A percentile compares a stretch with the other conserved stretches of the same genome.
These are phyloP conservation scores for Squalus acanthias DNA, from an alignment of 2,797 vertebrate genomes.

Conservation along the genomic window DNA sequence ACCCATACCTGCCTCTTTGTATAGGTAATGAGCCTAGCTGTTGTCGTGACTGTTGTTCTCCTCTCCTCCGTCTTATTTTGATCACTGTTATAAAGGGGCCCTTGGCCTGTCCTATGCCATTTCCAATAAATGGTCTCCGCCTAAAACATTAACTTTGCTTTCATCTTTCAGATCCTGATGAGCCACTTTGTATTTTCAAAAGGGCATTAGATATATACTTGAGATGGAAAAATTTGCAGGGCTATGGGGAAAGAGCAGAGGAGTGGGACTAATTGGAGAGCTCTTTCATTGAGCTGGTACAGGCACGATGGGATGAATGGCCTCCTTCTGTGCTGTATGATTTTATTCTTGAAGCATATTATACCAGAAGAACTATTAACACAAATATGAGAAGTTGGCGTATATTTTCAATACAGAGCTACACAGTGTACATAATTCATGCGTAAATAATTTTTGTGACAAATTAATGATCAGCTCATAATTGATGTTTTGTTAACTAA, in stretches of 20 bases:
- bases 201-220: background rate
- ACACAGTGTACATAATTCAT: background rate
- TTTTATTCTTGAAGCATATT: background rate
- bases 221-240: background rate
- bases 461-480: background rate
- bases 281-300: background rate
- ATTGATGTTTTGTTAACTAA: background rate
- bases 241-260: background rate
- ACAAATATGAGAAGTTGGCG: background rate
- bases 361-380: background rate
- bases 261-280: background rate
- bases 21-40: background rate
- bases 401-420: background rate
- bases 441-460: background rate
- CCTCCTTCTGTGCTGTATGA: background rate
- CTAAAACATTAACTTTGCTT: background rate
- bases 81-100: background rate
- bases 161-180: background rate
- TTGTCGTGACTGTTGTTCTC: background rate
- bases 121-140: background rate
- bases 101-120: background rate
- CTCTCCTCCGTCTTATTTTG: background rate
- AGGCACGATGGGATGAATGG: background rate
- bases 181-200: background rate
- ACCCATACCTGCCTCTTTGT: background rate